phyloP scores from a whole-genome alignment of 2,797 vertebrate genomes.

The Amblyraja radiata region DNA sequence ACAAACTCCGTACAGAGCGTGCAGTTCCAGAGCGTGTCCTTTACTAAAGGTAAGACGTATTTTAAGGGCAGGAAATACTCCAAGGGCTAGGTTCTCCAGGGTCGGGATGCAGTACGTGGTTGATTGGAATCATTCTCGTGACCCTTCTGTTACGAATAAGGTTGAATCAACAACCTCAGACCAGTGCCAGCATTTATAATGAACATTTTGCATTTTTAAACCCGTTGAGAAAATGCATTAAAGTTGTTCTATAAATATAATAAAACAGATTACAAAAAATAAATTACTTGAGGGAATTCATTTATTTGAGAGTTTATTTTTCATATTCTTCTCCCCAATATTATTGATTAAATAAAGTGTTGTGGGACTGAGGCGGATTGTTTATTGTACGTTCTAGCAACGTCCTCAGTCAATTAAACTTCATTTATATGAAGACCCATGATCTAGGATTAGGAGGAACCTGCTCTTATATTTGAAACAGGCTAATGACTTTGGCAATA shows the following conservation, averaged over 20 bases:
- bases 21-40: neutral
- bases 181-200: neutral
- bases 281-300: constrained; percentile 32
- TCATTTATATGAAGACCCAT: constrained; percentile 38
- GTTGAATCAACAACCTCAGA: neutral
- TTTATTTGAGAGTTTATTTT: constrained; percentile 33
- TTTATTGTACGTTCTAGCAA: constrained; percentile 28
- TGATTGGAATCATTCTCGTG: neutral
- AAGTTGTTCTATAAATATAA: constrained; percentile 36
- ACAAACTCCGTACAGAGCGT: no score
- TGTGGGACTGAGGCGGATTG: constrained; percentile 14
- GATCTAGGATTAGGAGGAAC: constrained; percentile 34
- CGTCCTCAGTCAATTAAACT: constrained; percentile 37
- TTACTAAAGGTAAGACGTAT: neutral
- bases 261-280: constrained; percentile 33
- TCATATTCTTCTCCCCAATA: constrained; percentile 28
- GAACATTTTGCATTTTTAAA: constrained; percentile 18
- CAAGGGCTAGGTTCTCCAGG: neutral
- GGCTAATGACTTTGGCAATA: constrained; percentile 34
- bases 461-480: constrained; percentile 36
- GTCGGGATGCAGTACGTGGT: neutral
- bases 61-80: neutral
- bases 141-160: neutral
- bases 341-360: constrained; percentile 36
- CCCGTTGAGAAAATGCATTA: constrained; percentile 26